A percentile compares a stretch with the other conserved stretches of the same genome.
phyloP scores from a whole-genome alignment of 2,113 vertebrate species.

The Thunnus thynnus region DNA sequence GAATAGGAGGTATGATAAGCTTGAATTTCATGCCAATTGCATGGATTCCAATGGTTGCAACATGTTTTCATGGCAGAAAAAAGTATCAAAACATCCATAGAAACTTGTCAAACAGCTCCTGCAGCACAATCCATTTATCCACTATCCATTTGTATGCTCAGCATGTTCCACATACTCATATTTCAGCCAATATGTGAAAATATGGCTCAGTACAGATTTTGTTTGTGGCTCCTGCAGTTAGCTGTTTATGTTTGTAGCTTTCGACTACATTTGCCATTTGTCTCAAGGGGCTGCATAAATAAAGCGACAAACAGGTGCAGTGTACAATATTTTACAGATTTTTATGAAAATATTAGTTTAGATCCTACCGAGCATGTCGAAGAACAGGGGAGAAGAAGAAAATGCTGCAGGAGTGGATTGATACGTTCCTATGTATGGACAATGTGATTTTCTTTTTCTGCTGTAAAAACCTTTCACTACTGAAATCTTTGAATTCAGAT shows the following conservation, averaged over 20 bases:
- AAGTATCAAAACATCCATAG: neutral
- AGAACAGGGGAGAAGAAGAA: neutral
- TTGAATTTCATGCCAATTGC: neutral
- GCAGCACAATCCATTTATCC: neutral
- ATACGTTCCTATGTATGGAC: neutral
- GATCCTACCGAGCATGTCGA: neutral
- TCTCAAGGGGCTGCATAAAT: neutral
- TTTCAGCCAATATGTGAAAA: neutral
- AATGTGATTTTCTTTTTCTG: neutral
- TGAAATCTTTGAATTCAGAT: no score
- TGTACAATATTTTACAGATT: constrained; percentile 8
- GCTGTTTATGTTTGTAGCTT: neutral
- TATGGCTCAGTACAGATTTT: neutral
- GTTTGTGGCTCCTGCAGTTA: neutral
- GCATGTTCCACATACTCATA: constrained; percentile 1
- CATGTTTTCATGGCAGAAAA: neutral
- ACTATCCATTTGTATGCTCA: neutral
- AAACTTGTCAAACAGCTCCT: neutral
- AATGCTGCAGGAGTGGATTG: constrained; percentile 1
- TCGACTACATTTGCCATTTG: neutral
- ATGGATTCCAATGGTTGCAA: neutral
- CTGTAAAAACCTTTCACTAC: no score
- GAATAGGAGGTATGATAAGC: neutral
- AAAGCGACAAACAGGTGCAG: neutral
- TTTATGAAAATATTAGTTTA: neutral